A percentile compares a stretch with the other conserved stretches of the same genome.
These are phyloP conservation scores for Brachyptera putata DNA, from an alignment of 2,888 invertebrate genomes.

Conservation along the genomic window DNA sequence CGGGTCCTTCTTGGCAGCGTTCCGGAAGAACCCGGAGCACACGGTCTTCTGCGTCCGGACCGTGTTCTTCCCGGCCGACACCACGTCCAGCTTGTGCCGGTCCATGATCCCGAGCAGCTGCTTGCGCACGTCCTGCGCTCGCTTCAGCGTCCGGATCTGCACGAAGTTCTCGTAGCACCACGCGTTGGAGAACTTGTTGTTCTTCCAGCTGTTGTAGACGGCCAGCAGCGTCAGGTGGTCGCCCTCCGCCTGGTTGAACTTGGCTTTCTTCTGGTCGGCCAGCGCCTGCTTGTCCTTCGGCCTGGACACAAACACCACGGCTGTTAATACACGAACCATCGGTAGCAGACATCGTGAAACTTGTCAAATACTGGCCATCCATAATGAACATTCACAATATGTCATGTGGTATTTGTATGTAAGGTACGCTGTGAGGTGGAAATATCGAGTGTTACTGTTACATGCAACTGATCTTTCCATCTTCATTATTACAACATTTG, in stretches of 20 bases:
- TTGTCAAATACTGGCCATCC: no score
- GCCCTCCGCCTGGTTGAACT: conserved; percentile 98
- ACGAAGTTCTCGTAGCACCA: conserved; percentile 99
- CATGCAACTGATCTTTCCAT: no score
- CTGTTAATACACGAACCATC: no score
- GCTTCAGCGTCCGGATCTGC: conserved; percentile 91
- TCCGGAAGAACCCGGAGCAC: conserved; percentile 97
- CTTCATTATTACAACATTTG: no score
- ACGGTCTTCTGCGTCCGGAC: conserved; percentile 96
- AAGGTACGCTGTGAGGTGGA: no score
- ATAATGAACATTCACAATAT: no score
- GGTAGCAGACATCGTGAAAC: no score
- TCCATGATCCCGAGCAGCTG: conserved; percentile 98
- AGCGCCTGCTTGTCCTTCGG: conserved; percentile 94
- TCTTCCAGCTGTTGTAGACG: conserved; percentile 99
- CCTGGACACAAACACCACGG: conserved; percentile 44
- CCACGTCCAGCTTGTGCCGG: conserved; percentile 92
- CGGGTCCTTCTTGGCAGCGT: conserved; percentile 98
- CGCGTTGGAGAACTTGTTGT: conserved; percentile 97
- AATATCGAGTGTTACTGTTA: no score
- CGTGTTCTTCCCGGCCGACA: conserved; percentile 93
- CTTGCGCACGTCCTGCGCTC: conserved; percentile 97
- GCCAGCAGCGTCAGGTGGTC: conserved; percentile 97
- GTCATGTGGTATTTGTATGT: no score
- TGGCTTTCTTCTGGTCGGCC: conserved; percentile 98